Conservation (phyloP, 2,888 invertebrate species). For the Clunio marinus region DNA sequence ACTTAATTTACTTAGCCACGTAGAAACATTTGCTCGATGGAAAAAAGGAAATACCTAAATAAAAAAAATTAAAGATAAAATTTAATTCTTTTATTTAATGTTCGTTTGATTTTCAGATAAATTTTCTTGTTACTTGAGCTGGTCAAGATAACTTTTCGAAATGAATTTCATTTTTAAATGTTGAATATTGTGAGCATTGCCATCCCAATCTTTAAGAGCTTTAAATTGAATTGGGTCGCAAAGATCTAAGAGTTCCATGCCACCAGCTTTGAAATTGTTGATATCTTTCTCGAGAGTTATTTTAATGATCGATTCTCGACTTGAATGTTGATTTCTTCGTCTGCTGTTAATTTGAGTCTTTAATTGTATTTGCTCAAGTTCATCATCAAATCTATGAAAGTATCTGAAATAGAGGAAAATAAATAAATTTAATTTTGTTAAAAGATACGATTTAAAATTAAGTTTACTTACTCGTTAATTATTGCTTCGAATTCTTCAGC, state of each 20-base stretch:
- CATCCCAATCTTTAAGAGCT: slow-evolving; percentile 49
- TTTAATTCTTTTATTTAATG: slow-evolving; percentile 10
- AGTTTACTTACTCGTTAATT: slow-evolving; percentile 54
- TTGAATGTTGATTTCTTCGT: slow-evolving; percentile 73
- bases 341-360: slow-evolving; percentile 67
- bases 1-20: no score
- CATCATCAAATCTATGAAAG: slow-evolving; percentile 66
- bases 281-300: slow-evolving; percentile 69
- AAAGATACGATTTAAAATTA: slow-evolving; percentile 23
- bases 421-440: slow-evolving; percentile 30
- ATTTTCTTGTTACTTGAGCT: slow-evolving; percentile 42
- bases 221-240: slow-evolving; percentile 47
- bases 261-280: slow-evolving; percentile 71
- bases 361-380: slow-evolving; percentile 70
- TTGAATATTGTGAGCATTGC: slow-evolving; percentile 50
- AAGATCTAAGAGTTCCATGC: slow-evolving; percentile 54
- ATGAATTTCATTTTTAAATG: slow-evolving; percentile 49
- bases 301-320: slow-evolving; percentile 71
- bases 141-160: slow-evolving; percentile 46
- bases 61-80: not conserved
- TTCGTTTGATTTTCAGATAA: slow-evolving; percentile 6
- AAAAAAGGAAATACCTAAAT: not conserved
- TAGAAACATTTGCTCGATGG: not conserved
- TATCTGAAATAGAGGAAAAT: slow-evolving; percentile 48
- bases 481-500: slow-evolving; percentile 59